These are phyloP conservation scores for Epistrophe grossulariae DNA, from an alignment of 2,888 invertebrate genomes.

Conservation along the genomic window DNA sequence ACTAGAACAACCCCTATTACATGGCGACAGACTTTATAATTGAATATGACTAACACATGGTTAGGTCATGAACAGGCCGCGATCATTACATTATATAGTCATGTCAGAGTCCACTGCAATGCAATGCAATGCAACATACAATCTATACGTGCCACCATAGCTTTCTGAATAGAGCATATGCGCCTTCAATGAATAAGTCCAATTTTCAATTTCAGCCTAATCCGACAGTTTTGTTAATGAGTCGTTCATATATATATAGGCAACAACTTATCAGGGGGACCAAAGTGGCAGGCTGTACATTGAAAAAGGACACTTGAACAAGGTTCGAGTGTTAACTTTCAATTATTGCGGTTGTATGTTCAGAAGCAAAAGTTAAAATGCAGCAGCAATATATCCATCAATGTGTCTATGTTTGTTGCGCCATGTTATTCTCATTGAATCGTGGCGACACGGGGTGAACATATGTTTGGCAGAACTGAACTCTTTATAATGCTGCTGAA, in stretches of 20 bases:
- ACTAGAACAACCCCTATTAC: background rate
- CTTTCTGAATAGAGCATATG: conserved; percentile 2
- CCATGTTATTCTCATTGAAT: conserved; percentile 57
- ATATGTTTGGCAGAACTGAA: conserved; percentile 68
- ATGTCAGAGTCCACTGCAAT: conserved; percentile 26
- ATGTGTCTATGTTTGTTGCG: conserved; percentile 48
- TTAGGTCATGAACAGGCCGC: conserved; percentile 55
- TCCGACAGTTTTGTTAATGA: conserved; percentile 59
- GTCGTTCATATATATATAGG: conserved; percentile 15
- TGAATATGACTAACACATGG: conserved; percentile 48
- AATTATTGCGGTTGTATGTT: background rate
- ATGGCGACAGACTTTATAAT: no score
- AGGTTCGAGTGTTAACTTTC: conserved; percentile 50
- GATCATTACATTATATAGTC: conserved; percentile 49
- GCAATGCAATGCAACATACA: background rate
- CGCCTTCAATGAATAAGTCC: conserved; percentile 21
- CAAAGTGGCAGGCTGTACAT: conserved; percentile 62
- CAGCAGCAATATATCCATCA: background rate
- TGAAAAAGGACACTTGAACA: conserved; percentile 71
- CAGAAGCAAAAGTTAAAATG: conserved; percentile 26
- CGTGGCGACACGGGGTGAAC: conserved; percentile 43
- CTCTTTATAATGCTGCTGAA: conserved; percentile 31
- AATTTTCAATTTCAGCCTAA: conserved; percentile 48
- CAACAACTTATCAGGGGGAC: conserved; percentile 42
- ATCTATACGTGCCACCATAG: conserved; percentile 20